These are phyloP conservation scores for Grus americana DNA, from an alignment of 2,113 vertebrate genomes.

Conservation along the genomic window DNA sequence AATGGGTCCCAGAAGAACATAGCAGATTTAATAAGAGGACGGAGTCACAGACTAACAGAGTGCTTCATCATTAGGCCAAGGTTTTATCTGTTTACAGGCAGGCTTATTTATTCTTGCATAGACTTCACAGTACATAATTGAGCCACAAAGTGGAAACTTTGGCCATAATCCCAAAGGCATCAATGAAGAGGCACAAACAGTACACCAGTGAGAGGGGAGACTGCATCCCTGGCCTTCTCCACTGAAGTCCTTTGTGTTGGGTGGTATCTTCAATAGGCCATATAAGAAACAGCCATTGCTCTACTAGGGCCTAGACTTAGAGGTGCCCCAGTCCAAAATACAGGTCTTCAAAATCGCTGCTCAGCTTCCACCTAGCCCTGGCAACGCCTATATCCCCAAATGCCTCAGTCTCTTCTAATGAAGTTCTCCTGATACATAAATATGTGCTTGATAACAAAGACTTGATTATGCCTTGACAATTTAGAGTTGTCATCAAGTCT, in stretches of 20 bases:
- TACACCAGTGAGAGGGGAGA: not conserved
- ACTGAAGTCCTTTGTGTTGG: not conserved
- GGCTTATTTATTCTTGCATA: not conserved
- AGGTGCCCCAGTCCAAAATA: not conserved
- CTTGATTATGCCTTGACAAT: not conserved
- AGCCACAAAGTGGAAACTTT: not conserved
- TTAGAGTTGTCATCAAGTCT: not conserved
- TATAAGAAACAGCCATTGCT: not conserved
- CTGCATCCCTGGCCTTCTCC: not conserved
- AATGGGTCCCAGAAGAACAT: not conserved
- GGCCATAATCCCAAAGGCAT: not conserved
- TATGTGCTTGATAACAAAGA: not conserved
- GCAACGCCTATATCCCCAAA: not conserved
- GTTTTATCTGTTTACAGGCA: not conserved
- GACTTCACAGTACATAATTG: not conserved
- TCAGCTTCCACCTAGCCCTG: not conserved
- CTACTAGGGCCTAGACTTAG: not conserved
- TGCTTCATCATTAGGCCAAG: not conserved
- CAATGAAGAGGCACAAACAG: not conserved
- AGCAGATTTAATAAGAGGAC: not conserved
- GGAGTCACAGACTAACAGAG: not conserved
- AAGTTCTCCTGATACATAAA: not conserved
- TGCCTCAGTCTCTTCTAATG: not conserved
- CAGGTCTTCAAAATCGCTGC: not conserved
- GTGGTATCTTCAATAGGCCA: not conserved